Conservation (phyloP, 1,140 invertebrate species). For the Leptinotarsa texana region DNA sequence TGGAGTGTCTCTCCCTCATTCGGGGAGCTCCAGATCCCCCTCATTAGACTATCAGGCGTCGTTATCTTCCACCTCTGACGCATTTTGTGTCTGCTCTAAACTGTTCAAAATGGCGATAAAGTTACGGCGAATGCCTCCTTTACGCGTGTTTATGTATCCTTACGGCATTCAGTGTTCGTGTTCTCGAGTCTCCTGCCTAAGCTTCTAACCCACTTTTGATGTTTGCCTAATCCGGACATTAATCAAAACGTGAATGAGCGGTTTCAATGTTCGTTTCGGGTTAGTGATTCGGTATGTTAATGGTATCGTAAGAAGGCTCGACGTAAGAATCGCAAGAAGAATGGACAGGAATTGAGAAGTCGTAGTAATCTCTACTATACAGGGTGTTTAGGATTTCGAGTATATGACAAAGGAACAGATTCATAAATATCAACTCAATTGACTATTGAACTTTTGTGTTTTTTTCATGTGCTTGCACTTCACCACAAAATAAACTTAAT, state of each 20-base stretch:
- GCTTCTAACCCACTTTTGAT: constrained; percentile 37
- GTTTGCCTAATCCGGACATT: constrained; percentile 24
- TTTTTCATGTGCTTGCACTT: too few relatives aligned
- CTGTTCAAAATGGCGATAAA: constrained; percentile 49
- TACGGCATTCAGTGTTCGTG: constrained; percentile 44
- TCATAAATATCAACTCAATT: too few relatives aligned
- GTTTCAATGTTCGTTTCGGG: neutral
- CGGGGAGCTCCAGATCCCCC: constrained; percentile 24
- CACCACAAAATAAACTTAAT: too few relatives aligned
- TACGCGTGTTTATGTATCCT: constrained; percentile 52
- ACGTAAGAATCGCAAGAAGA: too few relatives aligned
- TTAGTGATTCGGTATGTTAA: too few relatives aligned
- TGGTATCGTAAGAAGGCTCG: too few relatives aligned
- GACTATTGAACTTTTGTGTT: too few relatives aligned
- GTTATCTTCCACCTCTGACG: constrained; percentile 52
- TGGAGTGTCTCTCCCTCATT: constrained; percentile 26
- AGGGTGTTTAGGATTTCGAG: too few relatives aligned
- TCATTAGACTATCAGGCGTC: constrained; percentile 49
- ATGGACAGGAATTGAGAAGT: too few relatives aligned
- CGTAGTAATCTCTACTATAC: too few relatives aligned
- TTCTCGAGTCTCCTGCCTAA: constrained; percentile 42
- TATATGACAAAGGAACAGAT: too few relatives aligned
- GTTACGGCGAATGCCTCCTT: constrained; percentile 50
- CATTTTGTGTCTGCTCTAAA: constrained; percentile 43
- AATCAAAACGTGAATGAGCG: constrained; percentile 20